Conservation (phyloP, 2,797 vertebrate genomes). For the Macropus fuliginosus region DNA sequence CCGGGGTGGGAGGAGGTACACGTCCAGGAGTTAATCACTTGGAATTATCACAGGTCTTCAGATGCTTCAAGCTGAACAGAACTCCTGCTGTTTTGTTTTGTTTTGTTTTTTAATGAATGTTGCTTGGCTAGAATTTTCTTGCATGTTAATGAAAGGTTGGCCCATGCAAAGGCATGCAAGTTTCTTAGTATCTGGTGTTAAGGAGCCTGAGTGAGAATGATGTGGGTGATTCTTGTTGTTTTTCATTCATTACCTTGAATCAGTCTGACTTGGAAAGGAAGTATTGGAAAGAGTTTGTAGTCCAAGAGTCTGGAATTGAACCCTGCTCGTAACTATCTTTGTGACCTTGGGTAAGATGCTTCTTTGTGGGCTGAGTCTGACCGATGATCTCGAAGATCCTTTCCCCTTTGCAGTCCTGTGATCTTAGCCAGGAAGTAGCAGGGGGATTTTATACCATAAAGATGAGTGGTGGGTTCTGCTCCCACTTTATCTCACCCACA, state of each 20-base stretch:
- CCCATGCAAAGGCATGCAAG: neutral
- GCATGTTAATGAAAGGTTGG: neutral
- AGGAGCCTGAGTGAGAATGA: neutral
- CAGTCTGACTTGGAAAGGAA: neutral
- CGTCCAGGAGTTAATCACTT: neutral
- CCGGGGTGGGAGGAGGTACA: no score
- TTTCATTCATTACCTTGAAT: neutral
- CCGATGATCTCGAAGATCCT: neutral
- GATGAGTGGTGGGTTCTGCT: neutral
- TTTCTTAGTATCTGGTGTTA: neutral
- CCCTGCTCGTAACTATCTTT: neutral
- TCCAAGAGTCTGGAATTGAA: neutral
- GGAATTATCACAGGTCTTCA: neutral
- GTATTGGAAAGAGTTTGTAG: neutral
- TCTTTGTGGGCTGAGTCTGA: no score
- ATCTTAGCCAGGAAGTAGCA: neutral
- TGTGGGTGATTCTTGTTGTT: neutral
- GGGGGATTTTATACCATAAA: neutral
- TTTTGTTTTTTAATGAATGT: neutral
- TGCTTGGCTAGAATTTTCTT: neutral
- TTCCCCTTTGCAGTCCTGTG: neutral
- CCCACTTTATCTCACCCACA: neutral
- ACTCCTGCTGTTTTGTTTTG: no score
- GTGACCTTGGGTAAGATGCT: neutral
- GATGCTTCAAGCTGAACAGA: neutral